phyloP scores from a whole-genome alignment of 2,113 vertebrate species.

The Emydocephalus ijimae region DNA sequence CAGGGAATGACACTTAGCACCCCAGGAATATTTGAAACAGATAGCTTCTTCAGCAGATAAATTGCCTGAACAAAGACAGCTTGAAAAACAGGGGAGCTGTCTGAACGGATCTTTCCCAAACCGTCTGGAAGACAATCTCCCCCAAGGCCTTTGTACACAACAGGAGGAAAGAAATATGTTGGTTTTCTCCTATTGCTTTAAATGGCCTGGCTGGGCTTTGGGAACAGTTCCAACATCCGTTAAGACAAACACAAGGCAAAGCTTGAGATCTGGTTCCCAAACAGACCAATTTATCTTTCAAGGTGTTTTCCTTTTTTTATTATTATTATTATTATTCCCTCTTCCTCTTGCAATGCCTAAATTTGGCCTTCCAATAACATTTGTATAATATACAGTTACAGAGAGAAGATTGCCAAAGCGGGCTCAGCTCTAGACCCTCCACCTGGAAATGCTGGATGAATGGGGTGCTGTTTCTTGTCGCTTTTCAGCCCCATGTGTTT shows the following conservation, averaged over 20 bases:
- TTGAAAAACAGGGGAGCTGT: not conserved
- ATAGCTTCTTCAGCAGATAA: not conserved
- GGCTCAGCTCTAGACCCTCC: conserved; percentile 56
- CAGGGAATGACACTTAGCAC: not conserved
- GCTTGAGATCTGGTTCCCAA: conserved; percentile 50
- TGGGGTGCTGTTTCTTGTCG: conserved; percentile 46
- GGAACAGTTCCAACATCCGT: conserved; percentile 29
- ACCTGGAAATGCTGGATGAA: conserved; percentile 68
- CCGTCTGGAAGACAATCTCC: conserved; percentile 24
- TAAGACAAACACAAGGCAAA: conserved; percentile 25
- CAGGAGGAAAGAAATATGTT: conserved; percentile 19
- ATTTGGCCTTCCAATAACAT: conserved; percentile 65
- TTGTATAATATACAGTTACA: conserved; percentile 67
- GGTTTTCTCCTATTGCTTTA: conserved; percentile 28
- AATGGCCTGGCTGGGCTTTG: conserved; percentile 35
- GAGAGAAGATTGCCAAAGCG: conserved; percentile 58
- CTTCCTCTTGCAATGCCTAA: conserved; percentile 61
- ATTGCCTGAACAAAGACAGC: not conserved
- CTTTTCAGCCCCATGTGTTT: conserved; percentile 51
- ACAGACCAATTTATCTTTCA: conserved; percentile 60
- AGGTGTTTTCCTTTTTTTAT: conserved; percentile 42
- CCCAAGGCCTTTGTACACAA: conserved; percentile 36
- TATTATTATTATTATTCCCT: not conserved
- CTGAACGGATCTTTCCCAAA: conserved; percentile 36
- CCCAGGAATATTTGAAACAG: not conserved